Percentiles rank a stretch among this genome's conserved stretches.
These are phyloP conservation scores for Eretmocerus hayati DNA, from an alignment of 2,888 invertebrate genomes.

Conservation along the genomic window DNA sequence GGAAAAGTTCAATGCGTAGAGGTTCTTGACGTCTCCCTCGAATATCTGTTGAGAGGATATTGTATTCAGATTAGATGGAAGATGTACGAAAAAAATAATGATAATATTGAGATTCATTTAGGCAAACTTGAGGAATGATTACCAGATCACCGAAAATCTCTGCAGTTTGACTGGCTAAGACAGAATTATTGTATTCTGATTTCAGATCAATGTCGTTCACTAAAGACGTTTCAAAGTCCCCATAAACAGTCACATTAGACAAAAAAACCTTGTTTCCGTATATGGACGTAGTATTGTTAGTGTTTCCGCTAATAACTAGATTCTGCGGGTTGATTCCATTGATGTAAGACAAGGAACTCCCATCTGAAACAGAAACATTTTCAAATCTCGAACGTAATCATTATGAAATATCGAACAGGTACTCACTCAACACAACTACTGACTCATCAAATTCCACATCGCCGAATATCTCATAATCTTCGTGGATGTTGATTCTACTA, in stretches of 20 bases:
- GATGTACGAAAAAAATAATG: no score
- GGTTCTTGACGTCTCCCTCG: no score
- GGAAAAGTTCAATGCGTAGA: no score
- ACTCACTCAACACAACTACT: conserved; percentile 30
- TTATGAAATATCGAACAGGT: not conserved
- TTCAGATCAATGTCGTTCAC: conserved; percentile 29
- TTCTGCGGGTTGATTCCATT: conserved; percentile 30
- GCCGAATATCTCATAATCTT: conserved; percentile 23
- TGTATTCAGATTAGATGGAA: no score
- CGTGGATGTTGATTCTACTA: conserved; percentile 28
- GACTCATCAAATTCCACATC: conserved; percentile 29
- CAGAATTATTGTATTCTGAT: no score
- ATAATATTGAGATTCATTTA: no score
- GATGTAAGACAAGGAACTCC: conserved; percentile 22
- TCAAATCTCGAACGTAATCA: not conserved
- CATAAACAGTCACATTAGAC: conserved; percentile 25
- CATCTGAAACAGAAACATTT: conserved; percentile 19
- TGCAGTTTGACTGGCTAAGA: no score
- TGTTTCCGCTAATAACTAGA: conserved; percentile 24
- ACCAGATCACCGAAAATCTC: no score
- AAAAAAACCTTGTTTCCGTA: conserved; percentile 26
- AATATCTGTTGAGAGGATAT: no score
- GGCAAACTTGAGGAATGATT: no score
- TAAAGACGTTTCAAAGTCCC: conserved; percentile 19
- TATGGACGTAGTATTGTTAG: conserved; percentile 24